Percentiles rank a stretch among this genome's conserved stretches.
Conservation (phyloP, 92 coral and sea anemone genomes). For the Epizoanthus ramosus region DNA sequence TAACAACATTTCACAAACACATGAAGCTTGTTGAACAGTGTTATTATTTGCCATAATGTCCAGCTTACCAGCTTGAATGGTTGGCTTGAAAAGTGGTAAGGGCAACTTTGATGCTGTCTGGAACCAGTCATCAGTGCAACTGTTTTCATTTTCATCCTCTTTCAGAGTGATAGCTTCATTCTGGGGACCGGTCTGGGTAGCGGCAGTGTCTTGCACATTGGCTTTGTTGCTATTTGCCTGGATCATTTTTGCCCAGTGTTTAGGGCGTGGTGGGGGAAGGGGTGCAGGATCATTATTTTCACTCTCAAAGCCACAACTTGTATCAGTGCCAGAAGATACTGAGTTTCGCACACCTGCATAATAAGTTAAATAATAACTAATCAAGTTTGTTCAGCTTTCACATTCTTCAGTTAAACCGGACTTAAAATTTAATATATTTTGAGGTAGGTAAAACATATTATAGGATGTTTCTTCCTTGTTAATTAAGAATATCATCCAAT, state of each 20-base stretch:
- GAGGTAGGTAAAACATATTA: too few species aligned
- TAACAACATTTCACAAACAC: too few species aligned
- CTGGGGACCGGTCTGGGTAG: conserved; percentile 27
- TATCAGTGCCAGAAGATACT: conserved; percentile 82
- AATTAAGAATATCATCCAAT: too few species aligned
- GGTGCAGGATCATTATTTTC: conserved; percentile 73
- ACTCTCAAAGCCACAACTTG: conserved; percentile 77
- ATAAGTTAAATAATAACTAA: neutral
- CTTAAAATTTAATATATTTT: neutral
- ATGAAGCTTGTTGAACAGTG: too few species aligned
- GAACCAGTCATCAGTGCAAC: conserved; percentile 74
- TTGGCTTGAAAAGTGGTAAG: conserved; percentile 75
- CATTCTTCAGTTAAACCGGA: neutral
- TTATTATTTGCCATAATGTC: too few species aligned
- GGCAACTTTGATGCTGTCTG: conserved; percentile 81
- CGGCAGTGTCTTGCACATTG: conserved; percentile 38
- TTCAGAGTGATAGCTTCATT: conserved; percentile 34
- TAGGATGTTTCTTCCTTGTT: too few species aligned
- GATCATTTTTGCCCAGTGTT: conserved; percentile 88
- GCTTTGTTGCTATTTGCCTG: conserved; percentile 64
- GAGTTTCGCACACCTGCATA: conserved; percentile 69
- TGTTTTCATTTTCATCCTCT: conserved; percentile 39
- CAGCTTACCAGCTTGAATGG: conserved; percentile 66
- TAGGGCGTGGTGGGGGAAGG: conserved; percentile 98
- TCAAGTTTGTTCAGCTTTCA: too few species aligned